Evolutionary conservation across 2,797 vertebrate genomes (phyloP), one percentile per base, ranked within the genome.

Genomic region (Neosilurus hyrtlii): DNA sequence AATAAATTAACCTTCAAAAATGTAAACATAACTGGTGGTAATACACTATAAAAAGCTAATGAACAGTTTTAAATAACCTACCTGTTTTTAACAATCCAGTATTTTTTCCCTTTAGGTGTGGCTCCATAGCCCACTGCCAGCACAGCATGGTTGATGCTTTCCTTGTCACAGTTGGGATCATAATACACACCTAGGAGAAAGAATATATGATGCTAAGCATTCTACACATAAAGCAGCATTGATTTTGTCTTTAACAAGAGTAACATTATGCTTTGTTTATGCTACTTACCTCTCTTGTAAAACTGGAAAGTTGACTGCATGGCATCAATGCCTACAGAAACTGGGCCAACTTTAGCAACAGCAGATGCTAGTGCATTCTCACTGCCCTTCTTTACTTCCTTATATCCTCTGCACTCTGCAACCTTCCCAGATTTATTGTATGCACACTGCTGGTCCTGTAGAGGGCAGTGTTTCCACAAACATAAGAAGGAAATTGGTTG

Each of bases 61-160:
- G 5, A 56, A 67, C 14, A 54, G 15, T 9, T 62, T 3, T 20
- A 81, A 35, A 15, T 22, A 72, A 65, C 24, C 0, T 90, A 99
- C 98, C 98, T 99, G 96, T 99, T 99, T 93, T 99, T 99, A 84
- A 99, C 86, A 84, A 99, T 98, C 97, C 96, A 99, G 91, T 93
- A 96, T 86, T 98, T 97, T 89, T 90, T 93, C 24, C 96, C 96
- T 81, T 93, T 96, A 86, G 92, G 82, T 88, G 92, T 96, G 0
- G 91, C 88, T 4, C 97, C 98, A 0, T 95, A 99, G 9, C 98
- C 97, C 74, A 99, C 98, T 0, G 94, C 96, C 91, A 99, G 90
- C 83, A 99, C 93, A 0, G 97, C 98, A 0, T 99, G 98, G 91
- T 98, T 99, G 91, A 99, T 89, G 84, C 96, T 92, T 0, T 95